Base-by-base conservation (phyloP, 2,113 vertebrate genomes). In the Phocoena phocoena region DNA sequence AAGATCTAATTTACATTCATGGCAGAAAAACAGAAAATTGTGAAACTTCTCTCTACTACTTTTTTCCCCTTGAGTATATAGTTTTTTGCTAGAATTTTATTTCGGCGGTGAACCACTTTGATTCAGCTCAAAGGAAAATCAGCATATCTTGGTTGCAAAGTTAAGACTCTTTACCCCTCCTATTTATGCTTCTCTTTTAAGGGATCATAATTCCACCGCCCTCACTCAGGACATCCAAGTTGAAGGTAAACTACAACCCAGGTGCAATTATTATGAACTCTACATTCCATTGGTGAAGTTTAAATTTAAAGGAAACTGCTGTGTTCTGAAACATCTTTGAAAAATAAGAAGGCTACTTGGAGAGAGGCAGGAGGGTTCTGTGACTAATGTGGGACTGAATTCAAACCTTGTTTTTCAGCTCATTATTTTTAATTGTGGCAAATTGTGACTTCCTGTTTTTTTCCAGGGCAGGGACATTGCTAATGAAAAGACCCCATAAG, bases 391-490 rank as follows among this genome's bases (percentile, higher is more conserved):
- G 87, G 87, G 93, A 92, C 88, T 97, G 92, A 98, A 97, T 97
- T 97, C 96, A 97, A 97, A 98, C 97, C 93, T 97, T 97, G 97
- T 97, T 98, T 96, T 98, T 96, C 18, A 1, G 44, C 89, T 96
- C 44, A 73, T 23, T 88, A 95, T 95, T 96, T 97, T 97, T 97
- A 97, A 97, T 97, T 98, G 79, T 92, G 80, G 96, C 97, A 97
- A 98, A 97, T 96, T 96, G 83, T 93, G 58, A 97, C 93, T 98
- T 96, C 97, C 97, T 97, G 97, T 96, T 98, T 95, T 44, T 92
- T 95, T 95, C 68, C 70, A 86, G 95, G 58, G 68, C 68, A 87
- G 58, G 76, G 68, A 95, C 93, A 80, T 88, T 93, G 87, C 93
- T 93, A 91, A 96, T 97, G 93, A 98, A 97, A 97, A 97, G 89